phyloP scores from a whole-genome alignment of 2,888 invertebrate species.

The Harpalus rubripes region DNA sequence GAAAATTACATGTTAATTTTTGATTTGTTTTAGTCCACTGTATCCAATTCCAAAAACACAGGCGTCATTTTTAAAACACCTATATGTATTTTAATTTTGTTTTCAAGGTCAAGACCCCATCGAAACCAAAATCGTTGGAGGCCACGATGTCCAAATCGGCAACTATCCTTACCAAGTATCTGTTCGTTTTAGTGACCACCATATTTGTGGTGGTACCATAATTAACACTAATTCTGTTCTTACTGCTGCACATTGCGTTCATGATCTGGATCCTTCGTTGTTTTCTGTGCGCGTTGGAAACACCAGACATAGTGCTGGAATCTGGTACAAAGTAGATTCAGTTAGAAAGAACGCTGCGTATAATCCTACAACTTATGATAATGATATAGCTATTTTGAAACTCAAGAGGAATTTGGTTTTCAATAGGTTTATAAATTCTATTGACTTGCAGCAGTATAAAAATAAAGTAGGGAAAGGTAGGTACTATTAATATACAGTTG shows the following conservation, averaged over 20 bases:
- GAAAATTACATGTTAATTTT: no score
- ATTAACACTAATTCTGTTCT: slow-evolving; percentile 22
- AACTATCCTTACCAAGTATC: slow-evolving; percentile 52
- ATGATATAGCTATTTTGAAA: slow-evolving; percentile 31
- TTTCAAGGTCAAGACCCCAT: slow-evolving; percentile 9
- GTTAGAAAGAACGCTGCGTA: not conserved
- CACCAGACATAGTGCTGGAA: not conserved
- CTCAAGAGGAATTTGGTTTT: not conserved
- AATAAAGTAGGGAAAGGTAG: not conserved
- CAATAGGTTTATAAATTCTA: not conserved
- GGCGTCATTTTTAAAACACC: no score
- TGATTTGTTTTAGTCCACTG: no score
- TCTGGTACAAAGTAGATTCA: not conserved
- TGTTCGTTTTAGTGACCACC: slow-evolving; percentile 8
- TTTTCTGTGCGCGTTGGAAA: slow-evolving; percentile 34
- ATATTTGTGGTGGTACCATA: slow-evolving; percentile 52
- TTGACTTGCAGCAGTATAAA: not conserved
- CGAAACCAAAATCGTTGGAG: slow-evolving; percentile 48
- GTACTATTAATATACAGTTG: no score
- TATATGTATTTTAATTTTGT: not conserved
- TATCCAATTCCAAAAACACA: no score
- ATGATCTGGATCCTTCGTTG: not conserved
- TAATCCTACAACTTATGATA: not conserved
- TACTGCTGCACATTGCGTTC: slow-evolving; percentile 59
- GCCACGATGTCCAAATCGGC: slow-evolving; percentile 36